Evolutionary conservation across 1,140 invertebrate species (phyloP).

Genomic region (Drosophila subobscura): DNA sequence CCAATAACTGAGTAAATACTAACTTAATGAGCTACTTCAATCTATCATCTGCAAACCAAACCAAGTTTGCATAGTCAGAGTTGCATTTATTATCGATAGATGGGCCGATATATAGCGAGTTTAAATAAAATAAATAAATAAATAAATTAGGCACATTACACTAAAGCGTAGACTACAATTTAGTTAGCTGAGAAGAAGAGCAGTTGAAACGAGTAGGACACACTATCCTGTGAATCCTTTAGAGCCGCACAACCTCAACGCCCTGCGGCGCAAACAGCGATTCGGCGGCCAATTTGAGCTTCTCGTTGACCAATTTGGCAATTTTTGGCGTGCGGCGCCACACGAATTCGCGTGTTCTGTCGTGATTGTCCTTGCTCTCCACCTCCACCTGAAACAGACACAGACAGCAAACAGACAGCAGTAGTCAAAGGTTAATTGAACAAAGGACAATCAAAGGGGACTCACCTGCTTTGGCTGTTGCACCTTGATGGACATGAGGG

Average conservation of each 20-base stretch:
- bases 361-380: constrained; percentile 91
- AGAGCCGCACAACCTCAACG: constrained; percentile 75
- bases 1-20: too few relatives aligned
- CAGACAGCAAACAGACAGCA: constrained; percentile 57
- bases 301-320: constrained; percentile 91
- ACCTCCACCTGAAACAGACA: constrained; percentile 88
- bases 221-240: constrained; percentile 13
- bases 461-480: constrained; percentile 92
- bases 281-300: constrained; percentile 89
- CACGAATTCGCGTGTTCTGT: constrained; percentile 91
- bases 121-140: constrained; percentile 75
- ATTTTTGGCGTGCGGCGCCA: constrained; percentile 92
- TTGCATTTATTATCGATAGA: constrained; percentile 52
- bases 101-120: constrained; percentile 34
- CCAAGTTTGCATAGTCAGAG: constrained; percentile 26
- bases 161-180: constrained; percentile 57
- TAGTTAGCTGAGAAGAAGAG: constrained; percentile 35
- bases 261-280: constrained; percentile 87
- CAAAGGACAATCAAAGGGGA: constrained; percentile 31
- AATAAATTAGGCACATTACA: constrained; percentile 68
- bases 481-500: constrained; percentile 91
- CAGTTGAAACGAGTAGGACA: constrained; percentile 7
- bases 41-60: background rate
- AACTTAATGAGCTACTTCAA: background rate
- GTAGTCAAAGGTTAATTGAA: constrained; percentile 53